Conservation (phyloP, 2,113 vertebrate species). For the Bambusicola thoracicus region DNA sequence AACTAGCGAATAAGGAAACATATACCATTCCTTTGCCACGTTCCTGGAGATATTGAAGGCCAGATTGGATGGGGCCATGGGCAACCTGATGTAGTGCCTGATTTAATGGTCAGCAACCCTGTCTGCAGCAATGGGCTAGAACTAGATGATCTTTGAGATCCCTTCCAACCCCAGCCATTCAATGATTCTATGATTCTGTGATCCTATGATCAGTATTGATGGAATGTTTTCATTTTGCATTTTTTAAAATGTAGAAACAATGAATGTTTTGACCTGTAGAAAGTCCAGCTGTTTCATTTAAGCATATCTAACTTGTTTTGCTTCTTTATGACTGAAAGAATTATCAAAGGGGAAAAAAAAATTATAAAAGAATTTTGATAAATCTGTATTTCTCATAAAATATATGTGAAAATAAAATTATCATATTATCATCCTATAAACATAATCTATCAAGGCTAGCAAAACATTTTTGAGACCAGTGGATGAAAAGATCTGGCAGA, state of each 20-base stretch:
- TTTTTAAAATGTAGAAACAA: background rate
- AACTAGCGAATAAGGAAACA: too few species aligned
- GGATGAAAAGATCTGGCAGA: background rate
- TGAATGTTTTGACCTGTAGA: background rate
- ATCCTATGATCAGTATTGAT: background rate
- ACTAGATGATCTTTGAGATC: too few species aligned
- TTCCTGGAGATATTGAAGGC: too few species aligned
- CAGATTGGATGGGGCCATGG: too few species aligned
- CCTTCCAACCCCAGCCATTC: too few species aligned
- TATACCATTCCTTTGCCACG: too few species aligned
- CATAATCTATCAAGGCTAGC: background rate
- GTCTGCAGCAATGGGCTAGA: too few species aligned
- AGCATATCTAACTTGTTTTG: background rate
- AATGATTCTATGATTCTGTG: too few species aligned
- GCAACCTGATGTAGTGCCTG: too few species aligned
- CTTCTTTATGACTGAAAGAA: background rate
- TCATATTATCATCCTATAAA: background rate
- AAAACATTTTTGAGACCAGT: background rate
- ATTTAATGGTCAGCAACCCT: too few species aligned
- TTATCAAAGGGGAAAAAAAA: background rate
- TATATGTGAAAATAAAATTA: background rate
- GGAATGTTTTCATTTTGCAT: fast-evolving
- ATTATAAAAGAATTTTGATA: background rate
- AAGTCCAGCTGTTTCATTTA: background rate
- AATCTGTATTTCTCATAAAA: background rate